Evolutionary conservation across 2,113 vertebrate species (phyloP).

Genomic region (Hymenochirus boettgeri): DNA sequence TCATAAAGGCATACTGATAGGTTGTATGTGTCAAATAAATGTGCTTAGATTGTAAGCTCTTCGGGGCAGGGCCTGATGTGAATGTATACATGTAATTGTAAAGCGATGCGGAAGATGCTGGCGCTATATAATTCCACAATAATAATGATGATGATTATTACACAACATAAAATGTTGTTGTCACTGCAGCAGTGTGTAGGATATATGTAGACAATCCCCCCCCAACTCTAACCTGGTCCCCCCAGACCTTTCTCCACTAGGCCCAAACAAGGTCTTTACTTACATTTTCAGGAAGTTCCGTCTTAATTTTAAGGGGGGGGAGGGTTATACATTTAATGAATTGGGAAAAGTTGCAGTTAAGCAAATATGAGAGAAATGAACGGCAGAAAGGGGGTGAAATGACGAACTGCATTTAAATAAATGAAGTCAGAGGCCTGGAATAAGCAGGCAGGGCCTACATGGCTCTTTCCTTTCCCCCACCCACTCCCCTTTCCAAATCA

Average conservation of each 20-base stretch:
- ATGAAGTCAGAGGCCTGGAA: conserved; percentile 27
- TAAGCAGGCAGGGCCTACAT: conserved; percentile 64
- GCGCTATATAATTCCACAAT: too few species aligned
- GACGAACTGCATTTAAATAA: not conserved
- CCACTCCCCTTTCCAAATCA: conserved; percentile 55
- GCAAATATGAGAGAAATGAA: conserved; percentile 15
- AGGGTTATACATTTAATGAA: too few species aligned
- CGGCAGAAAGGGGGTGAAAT: not conserved
- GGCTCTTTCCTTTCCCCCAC: conserved; percentile 27
- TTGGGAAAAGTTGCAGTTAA: not conserved
- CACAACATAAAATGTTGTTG: too few species aligned
- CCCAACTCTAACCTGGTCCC: conserved; percentile 1
- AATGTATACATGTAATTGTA: too few species aligned
- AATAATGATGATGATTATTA: too few species aligned
- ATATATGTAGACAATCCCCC: too few species aligned
- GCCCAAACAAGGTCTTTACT: conserved; percentile 12
- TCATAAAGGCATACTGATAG: too few species aligned
- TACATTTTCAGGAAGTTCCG: conserved; percentile 22
- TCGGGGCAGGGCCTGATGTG: too few species aligned
- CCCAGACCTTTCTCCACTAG: not conserved
- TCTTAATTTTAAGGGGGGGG: conserved; percentile 7
- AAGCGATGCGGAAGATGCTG: too few species aligned
- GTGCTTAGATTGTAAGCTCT: too few species aligned
- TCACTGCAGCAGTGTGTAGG: too few species aligned
- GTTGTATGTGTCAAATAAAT: too few species aligned